Evolutionary conservation across 2,888 invertebrate species (phyloP).

Genomic region (Noctuana brunneofusca): DNA sequence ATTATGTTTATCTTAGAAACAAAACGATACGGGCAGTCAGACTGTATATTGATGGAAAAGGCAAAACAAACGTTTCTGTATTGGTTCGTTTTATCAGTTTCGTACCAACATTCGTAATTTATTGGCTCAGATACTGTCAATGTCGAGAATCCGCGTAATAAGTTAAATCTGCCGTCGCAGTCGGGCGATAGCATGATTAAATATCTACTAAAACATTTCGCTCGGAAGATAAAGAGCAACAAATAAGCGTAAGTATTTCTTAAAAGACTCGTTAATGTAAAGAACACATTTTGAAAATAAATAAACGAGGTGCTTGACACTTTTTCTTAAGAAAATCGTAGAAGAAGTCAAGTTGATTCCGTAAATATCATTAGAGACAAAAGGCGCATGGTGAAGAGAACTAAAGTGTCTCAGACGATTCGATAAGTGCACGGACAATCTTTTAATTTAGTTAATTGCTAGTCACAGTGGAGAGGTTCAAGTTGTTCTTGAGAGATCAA

Average conservation of each 20-base stretch:
- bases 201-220: conserved; percentile 42
- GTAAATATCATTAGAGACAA: conserved; percentile 35
- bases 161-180: conserved; percentile 58
- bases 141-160: conserved; percentile 62
- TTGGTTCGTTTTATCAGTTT: conserved; percentile 61
- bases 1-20: conserved; percentile 35
- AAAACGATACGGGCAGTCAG: conserved; percentile 44
- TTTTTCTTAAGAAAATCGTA: conserved; percentile 21
- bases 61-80: conserved; percentile 43
- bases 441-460: conserved; percentile 82
- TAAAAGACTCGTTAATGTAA: conserved; percentile 25
- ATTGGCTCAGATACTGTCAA: conserved; percentile 67
- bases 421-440: conserved; percentile 76
- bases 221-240: conserved; percentile 31
- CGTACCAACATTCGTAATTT: conserved; percentile 62
- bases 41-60: conserved; percentile 40
- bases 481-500: conserved; percentile 81
- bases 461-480: conserved; percentile 77
- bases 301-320: conserved; percentile 23
- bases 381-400: conserved; percentile 29
- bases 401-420: conserved; percentile 63
- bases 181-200: conserved; percentile 53
- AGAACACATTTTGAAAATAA: conserved; percentile 31
- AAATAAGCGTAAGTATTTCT: conserved; percentile 14
- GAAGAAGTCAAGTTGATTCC: conserved; percentile 25